phyloP scores from a whole-genome alignment of 2,797 vertebrate species.

The Halcyon smyrnensis region DNA sequence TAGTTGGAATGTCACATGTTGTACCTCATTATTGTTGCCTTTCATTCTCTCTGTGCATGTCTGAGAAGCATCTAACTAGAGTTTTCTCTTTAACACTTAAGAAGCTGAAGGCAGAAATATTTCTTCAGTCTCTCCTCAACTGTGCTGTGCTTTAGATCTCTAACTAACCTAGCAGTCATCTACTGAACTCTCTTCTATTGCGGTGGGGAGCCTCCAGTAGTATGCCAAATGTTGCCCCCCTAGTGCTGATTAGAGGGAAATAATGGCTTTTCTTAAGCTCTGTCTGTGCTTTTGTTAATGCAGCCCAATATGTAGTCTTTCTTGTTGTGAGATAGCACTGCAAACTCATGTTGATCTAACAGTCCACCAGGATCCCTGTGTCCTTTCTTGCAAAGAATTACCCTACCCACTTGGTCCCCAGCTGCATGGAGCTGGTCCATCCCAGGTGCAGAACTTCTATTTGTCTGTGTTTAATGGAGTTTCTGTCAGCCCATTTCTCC shows the following conservation, averaged over 20 bases:
- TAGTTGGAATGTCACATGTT: not conserved
- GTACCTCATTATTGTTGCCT: not conserved
- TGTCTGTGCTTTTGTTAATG: not conserved
- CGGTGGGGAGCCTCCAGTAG: not conserved
- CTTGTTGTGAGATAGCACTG: accelerated
- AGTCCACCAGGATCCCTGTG: not conserved
- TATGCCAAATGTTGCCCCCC: not conserved
- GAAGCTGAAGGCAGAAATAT: not conserved
- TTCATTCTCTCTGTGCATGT: not conserved
- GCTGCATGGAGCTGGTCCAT: accelerated
- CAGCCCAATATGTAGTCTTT: not conserved
- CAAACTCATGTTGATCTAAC: not conserved
- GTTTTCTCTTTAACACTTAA: not conserved
- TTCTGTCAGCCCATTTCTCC: not conserved
- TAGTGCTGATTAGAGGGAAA: not conserved
- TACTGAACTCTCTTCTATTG: not conserved
- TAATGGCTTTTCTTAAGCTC: not conserved
- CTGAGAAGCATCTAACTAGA: not conserved
- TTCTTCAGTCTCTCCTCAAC: not conserved
- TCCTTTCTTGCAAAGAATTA: not conserved
- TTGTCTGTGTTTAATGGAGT: not conserved
- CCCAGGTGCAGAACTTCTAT: not conserved
- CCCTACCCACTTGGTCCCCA: not conserved
- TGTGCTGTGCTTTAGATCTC: not conserved
- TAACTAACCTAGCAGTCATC: not conserved